Base-by-base conservation (phyloP, 2,888 invertebrate genomes). In the Pristionchus arcanus region DNA sequence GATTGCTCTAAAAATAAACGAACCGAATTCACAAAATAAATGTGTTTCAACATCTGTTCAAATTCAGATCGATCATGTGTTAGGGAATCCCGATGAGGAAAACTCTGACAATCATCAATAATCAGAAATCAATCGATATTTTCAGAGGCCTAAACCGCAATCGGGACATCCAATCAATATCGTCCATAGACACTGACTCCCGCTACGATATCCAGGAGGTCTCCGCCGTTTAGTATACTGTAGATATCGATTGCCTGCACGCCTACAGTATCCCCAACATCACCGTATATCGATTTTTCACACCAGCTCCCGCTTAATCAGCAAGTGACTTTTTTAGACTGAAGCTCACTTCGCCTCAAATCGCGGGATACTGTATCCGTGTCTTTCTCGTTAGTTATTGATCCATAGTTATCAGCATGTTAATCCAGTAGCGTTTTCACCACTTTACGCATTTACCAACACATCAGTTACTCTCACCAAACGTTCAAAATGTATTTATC, bases 171-270 rank as follows among this genome's bases (percentile, higher is more conserved):
- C 87, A 87, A 42, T 89, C 89, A 31, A 83, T 89, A 34, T 89
- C 89, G 19, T 42, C 37, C 16, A 81, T 89, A 19, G 34, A 34
- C 21, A 68, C 68, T 1, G 89, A 89, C 63, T 89, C 89, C 28
- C 89, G 83, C 37, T 89, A 89, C 66, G 89, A 89, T 25, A 66
- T 89, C 19, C 89, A 89, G 55, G 89, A 89, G 42, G 83, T 89
- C 15, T 89, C 89, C 28, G 89, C 89, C 21, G 83, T 89, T 71
- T 88, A 88, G 88, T 15, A 49, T 7, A 34, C 31, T 74, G 25
- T 68, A 28, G 5, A 21, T 77, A 77, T 77, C 25, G 74, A 77
- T 77, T 77, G 25, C 31, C 34, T 31, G 1, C 25, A n/a, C 28
- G 16, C 16, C 37, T 74, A 25, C 31, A 74, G 21, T 74, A 63